Conservation (phyloP, 92 coral and sea anemone genomes). For the Porites rus region DNA sequence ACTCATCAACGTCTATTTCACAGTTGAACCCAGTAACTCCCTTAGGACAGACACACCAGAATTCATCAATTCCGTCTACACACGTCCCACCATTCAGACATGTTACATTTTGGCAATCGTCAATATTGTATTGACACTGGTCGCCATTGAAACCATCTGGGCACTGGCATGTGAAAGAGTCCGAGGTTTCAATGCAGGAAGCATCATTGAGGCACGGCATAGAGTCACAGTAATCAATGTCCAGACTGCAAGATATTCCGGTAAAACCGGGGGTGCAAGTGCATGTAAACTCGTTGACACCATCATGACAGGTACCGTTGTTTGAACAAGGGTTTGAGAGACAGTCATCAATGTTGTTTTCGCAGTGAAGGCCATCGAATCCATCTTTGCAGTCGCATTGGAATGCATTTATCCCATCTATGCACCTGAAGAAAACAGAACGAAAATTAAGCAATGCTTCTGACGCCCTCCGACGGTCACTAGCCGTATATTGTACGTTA, state of each 20-base stretch:
- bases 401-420: slow-evolving; percentile 62
- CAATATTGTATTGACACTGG: slow-evolving; percentile 59
- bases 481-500: too few species aligned
- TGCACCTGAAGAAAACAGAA: slow-evolving; percentile 21
- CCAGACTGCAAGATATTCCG: slow-evolving; percentile 59
- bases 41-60: slow-evolving; percentile 63
- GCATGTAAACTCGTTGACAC: slow-evolving; percentile 66
- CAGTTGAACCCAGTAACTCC: slow-evolving; percentile 75
- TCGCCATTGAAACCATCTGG: slow-evolving; percentile 68
- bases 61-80: slow-evolving; percentile 62
- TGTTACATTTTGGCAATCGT: slow-evolving; percentile 68
- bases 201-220: slow-evolving; percentile 62
- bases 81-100: slow-evolving; percentile 73
- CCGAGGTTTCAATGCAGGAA: slow-evolving; percentile 59
- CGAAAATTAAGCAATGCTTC: too few species aligned
- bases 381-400: slow-evolving; percentile 74
- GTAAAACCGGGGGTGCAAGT: slow-evolving; percentile 70
- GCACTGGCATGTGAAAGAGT: slow-evolving; percentile 74
- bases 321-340: slow-evolving; percentile 60
- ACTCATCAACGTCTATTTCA: slow-evolving; percentile 71
- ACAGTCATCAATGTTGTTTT: slow-evolving; percentile 65
- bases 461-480: too few species aligned
- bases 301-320: slow-evolving; percentile 70
- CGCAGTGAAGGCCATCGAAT: slow-evolving; percentile 65
- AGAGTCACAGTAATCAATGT: slow-evolving; percentile 69